Evolutionary conservation across 2,888 invertebrate genomes (phyloP).

Genomic region (Nipponacmea schrenckii): DNA sequence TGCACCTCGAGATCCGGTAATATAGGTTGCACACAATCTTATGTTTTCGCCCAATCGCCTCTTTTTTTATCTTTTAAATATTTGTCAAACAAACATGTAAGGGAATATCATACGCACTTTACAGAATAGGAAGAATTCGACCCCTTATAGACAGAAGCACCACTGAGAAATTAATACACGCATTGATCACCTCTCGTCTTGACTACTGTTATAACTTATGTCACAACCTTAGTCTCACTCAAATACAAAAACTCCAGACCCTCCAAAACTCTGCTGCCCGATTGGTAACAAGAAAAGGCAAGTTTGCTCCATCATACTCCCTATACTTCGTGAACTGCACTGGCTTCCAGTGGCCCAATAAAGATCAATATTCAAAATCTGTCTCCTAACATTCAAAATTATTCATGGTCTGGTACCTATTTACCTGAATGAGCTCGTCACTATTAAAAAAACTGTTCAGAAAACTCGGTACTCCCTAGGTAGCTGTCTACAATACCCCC

Average conservation of each 20-base stretch:
- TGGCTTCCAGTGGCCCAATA: constrained; percentile 1
- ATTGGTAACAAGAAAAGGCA: neutral
- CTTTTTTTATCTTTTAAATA: too few relatives aligned
- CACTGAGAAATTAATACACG: neutral
- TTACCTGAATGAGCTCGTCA: neutral
- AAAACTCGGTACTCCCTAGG: neutral
- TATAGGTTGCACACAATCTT: too few relatives aligned
- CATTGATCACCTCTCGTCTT: neutral
- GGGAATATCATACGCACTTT: neutral
- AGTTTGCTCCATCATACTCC: neutral
- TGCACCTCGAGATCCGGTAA: too few relatives aligned
- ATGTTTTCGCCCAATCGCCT: too few relatives aligned
- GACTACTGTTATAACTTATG: neutral
- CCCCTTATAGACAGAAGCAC: neutral
- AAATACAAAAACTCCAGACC: constrained; percentile 1
- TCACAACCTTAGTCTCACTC: neutral
- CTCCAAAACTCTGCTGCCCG: neutral
- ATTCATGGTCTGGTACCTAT: neutral
- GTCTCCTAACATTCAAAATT: neutral
- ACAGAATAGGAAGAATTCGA: neutral
- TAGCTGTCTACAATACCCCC: neutral
- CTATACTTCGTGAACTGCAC: neutral
- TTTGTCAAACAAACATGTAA: too few relatives aligned
- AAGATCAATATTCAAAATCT: neutral
- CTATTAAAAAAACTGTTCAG: neutral